phyloP scores from a whole-genome alignment of 2,888 invertebrate genomes.

The Tineola bisselliella region DNA sequence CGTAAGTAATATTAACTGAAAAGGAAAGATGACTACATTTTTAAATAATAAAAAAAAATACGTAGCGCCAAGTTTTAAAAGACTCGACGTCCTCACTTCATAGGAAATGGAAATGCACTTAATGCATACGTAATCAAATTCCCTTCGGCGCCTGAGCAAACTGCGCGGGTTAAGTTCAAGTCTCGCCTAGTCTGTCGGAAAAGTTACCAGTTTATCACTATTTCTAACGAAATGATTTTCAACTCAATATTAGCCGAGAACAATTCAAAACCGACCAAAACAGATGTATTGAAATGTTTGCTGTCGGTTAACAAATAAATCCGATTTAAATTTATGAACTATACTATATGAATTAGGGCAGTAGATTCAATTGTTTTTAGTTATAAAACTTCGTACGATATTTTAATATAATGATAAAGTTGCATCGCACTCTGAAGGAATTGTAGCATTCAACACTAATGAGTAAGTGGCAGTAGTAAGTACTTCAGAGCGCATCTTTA shows the following conservation, averaged over 20 bases:
- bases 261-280: background rate
- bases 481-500: background rate
- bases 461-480: background rate
- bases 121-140: constrained; percentile 64
- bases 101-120: constrained; percentile 61
- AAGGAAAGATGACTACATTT: background rate
- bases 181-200: background rate
- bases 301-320: background rate
- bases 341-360: no score
- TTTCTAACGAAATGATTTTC: background rate
- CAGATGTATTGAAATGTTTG: background rate
- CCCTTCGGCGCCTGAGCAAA: constrained; percentile 13
- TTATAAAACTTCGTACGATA: no score
- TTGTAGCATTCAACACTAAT: background rate
- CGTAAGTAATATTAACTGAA: no score
- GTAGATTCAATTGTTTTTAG: no score
- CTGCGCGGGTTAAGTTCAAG: constrained; percentile 1
- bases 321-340: no score
- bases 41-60: background rate
- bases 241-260: background rate
- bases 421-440: background rate
- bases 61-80: constrained; percentile 39
- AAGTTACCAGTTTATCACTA: background rate
- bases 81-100: constrained; percentile 35
- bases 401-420: no score